Base-by-base conservation (phyloP, 2,888 invertebrate species). In the Iselma pallidipennis region DNA sequence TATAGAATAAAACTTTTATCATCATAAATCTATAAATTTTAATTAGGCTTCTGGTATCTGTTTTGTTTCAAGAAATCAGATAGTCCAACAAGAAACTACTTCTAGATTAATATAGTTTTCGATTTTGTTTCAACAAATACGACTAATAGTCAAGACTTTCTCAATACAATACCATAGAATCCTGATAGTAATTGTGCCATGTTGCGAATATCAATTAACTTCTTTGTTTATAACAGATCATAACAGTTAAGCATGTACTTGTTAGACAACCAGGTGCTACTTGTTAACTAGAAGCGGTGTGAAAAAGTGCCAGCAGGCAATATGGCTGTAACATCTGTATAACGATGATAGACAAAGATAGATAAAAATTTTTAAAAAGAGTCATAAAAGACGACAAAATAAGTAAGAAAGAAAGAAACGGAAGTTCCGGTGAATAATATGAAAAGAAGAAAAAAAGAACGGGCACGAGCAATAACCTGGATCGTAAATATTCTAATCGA, bases 401-500 rank as follows among this genome's bases (percentile, higher is more conserved):
- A 42, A 19, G 1, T n/a, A 9, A 19, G 10, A 42, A 9, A 9
- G 6, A 42, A 9, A 2, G n/a, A 12, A 45, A 23, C 45, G 45
- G 45, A 45, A 45, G 21, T 37, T 37, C 37, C 37, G 37, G 16
- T 45, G n/a, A 45, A 45, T n/a, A 45, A 19, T 42, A 42, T 19
- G 14, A 7, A 1, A 7, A 7, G 4, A 29, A 7, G 4, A 29
- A 59, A 55, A 58, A 33, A 63, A 56, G 55, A 59, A 60, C 54
- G 48, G 57, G 56, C 37, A 49, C 52, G 25, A 52, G 53, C 58
- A 65, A 61, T 61, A 67, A 63, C 59, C 55, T 12, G 51, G 48
- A 59, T 61, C 61, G 52, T 66, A 71, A 74, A 72, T 71, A 70
- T 72, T 69, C 68, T 72, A 72, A 75, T 73, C 73, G 73, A 74